Base-by-base conservation (phyloP, 2,888 invertebrate species). In the Thymelicus acteon region DNA sequence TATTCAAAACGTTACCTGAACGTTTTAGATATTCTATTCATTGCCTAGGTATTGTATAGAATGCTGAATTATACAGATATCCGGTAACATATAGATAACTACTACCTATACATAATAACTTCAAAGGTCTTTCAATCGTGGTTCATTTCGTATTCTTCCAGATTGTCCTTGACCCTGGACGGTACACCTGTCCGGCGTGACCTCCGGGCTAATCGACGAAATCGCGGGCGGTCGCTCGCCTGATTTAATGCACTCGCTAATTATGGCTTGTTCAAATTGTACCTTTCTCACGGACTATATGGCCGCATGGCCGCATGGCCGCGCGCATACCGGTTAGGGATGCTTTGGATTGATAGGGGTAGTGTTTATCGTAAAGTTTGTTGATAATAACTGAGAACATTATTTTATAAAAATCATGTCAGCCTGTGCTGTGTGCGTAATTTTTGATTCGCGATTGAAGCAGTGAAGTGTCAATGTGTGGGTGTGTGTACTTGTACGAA, bases 231-330 rank as follows among this genome's bases (percentile, higher is more conserved):
- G 80, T 76, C 81, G 78, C 76, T 81, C 82, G 81, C 85, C 82
- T 92, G 92, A 93, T 93, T 93, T 92, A 92, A 92, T 89, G 83
- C 85, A 82, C 88, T 88, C 87, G 89, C 92, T 93, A 93, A 93
- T 93, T 93, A 92, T 89, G 92, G 90, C 90, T 90, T 92, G 92
- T 92, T 92, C 92, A 93, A 93, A 92, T 91, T 92, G 91, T 92
- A 89, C 82, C 91, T 92, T 93, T 93, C 93, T 91, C 93, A 92
- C 91, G 91, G 88, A 79, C 81, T 78, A 76, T 71, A 70, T 68
- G 72, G 81, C 81, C 79, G 84, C 78, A 70, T 68, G 72, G 81
- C 81, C 79, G 84, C 78, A 83, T 81, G 76, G 58, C 40, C 60
- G 73, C 15, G 10, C 19, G 52, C 24, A 49, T 63, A 65, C 75